Conservation (phyloP, 2,113 vertebrate species). For the Natator depressus region DNA sequence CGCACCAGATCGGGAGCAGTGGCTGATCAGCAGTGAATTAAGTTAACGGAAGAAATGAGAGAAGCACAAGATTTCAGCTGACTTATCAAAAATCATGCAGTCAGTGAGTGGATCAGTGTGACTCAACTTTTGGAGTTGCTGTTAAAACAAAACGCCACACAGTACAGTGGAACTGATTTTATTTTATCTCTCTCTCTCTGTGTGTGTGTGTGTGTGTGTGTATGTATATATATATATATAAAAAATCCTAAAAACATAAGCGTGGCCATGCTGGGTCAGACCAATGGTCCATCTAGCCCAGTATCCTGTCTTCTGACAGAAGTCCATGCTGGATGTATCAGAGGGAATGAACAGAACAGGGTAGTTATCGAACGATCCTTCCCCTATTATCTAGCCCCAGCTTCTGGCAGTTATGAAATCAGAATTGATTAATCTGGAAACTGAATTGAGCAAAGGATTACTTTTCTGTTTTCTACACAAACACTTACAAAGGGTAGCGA, state of each 20-base stretch:
- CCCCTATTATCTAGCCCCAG: not conserved
- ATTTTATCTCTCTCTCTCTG: not conserved
- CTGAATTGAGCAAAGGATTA: not conserved
- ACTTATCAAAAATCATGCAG: not conserved
- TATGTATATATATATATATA: too few species aligned
- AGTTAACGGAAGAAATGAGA: not conserved
- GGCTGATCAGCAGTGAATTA: fast-evolving
- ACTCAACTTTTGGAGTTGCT: constrained; percentile 41
- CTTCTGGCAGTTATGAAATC: constrained; percentile 30
- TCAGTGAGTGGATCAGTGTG: not conserved
- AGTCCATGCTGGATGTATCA: too few species aligned
- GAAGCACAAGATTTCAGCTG: fast-evolving
- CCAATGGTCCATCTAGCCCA: not conserved
- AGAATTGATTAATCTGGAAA: constrained; percentile 31
- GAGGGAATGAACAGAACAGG: too few species aligned
- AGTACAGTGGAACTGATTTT: not conserved
- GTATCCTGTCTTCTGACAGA: not conserved
- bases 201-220: too few species aligned
- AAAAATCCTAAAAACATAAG: not conserved
- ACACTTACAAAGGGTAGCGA: too few species aligned
- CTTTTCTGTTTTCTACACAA: not conserved
- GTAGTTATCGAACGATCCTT: not conserved
- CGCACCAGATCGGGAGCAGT: not conserved
- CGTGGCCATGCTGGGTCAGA: not conserved
- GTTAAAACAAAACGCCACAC: not conserved